A percentile compares a stretch with the other conserved stretches of the same genome.
Evolutionary conservation across 2,888 invertebrate genomes (phyloP).

Genomic region (Elysia crispata): DNA sequence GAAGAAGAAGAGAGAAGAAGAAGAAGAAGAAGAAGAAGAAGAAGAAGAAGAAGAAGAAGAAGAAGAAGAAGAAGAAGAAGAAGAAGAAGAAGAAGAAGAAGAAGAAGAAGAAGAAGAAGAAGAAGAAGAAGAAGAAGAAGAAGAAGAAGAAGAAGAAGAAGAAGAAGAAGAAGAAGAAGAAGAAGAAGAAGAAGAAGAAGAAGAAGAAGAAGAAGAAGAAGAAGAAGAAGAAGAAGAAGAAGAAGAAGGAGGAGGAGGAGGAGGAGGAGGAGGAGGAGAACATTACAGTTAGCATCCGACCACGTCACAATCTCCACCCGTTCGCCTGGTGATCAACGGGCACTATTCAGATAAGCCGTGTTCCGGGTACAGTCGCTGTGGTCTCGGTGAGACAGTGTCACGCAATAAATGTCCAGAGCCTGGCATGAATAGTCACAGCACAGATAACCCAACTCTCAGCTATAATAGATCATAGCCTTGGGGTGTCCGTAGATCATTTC

Average conservation of each 20-base stretch:
- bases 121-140: not conserved
- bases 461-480: no score
- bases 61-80: not conserved
- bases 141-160: not conserved
- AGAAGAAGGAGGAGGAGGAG: not conserved
- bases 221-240: not conserved
- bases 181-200: not conserved
- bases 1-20: not conserved
- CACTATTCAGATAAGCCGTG: no score
- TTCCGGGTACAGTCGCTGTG: no score
- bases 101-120: conserved; percentile 17
- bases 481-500: no score
- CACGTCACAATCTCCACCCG: not conserved
- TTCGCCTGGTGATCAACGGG: not conserved
- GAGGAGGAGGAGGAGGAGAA: not conserved
- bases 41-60: not conserved
- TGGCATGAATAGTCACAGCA: no score
- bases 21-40: not conserved
- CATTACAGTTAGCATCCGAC: not conserved
- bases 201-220: not conserved
- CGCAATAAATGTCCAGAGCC: no score
- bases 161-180: not conserved
- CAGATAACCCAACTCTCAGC: no score
- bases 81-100: conserved; percentile 23
- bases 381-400: no score